phyloP scores from a whole-genome alignment of 2,797 vertebrate species.

The Myiothlypis coronata region DNA sequence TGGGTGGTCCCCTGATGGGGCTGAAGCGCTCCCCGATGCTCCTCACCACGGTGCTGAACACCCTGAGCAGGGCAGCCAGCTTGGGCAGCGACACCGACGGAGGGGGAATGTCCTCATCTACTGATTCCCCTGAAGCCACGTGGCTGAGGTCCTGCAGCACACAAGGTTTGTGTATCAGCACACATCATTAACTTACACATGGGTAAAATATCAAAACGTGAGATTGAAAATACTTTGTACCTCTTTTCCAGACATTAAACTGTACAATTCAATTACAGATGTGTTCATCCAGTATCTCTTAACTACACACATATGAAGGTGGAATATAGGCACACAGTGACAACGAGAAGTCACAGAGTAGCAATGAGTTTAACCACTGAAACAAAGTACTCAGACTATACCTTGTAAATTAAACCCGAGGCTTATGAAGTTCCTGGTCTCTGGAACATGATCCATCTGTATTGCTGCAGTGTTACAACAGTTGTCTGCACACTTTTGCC shows the following conservation, averaged over 20 bases:
- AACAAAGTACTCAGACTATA: neutral
- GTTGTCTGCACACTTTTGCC: neutral
- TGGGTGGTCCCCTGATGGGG: conserved; percentile 91
- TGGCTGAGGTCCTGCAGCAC: conserved; percentile 88
- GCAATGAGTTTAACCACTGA: neutral
- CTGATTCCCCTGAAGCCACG: conserved; percentile 85
- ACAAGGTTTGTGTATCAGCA: neutral
- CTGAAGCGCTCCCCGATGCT: conserved; percentile 96
- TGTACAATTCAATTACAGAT: neutral
- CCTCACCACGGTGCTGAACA: conserved; percentile 98
- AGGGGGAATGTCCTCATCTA: conserved; percentile 95
- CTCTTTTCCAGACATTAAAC: neutral
- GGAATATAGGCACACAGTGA: neutral
- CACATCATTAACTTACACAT: neutral
- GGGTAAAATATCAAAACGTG: neutral
- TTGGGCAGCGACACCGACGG: conserved; percentile 95
- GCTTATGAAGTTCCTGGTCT: neutral
- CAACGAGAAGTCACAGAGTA: neutral
- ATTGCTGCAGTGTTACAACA: neutral
- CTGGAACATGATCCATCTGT: neutral
- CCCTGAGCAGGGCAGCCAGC: conserved; percentile 91
- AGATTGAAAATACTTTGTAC: neutral
- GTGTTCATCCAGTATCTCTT: neutral
- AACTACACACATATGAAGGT: accelerated
- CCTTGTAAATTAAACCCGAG: neutral